Evolutionary conservation across 2,797 vertebrate genomes (phyloP).

Genomic region (Pogoniulus pusillus): DNA sequence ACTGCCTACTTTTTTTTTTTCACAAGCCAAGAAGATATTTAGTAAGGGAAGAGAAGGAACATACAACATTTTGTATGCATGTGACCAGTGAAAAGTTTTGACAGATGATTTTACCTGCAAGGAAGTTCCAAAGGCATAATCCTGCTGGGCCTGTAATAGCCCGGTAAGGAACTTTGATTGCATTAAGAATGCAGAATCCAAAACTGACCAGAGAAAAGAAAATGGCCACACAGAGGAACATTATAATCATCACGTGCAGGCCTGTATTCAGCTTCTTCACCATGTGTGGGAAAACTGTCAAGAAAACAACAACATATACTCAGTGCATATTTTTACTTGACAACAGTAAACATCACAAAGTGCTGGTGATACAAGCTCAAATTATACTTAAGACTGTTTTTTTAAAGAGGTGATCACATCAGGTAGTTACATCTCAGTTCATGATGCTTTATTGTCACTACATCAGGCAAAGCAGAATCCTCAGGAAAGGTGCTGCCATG

Average conservation of each 20-base stretch:
- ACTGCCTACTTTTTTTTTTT: neutral
- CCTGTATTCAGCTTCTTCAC: conserved; percentile 86
- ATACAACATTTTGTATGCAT: neutral
- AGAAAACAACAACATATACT: neutral
- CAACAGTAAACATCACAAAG: neutral
- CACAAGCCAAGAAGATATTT: neutral
- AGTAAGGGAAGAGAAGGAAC: neutral
- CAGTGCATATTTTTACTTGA: neutral
- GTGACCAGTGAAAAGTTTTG: neutral
- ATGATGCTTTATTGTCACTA: neutral
- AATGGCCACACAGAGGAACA: conserved; percentile 87
- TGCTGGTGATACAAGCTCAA: neutral
- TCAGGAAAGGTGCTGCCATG: no score
- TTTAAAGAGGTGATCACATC: neutral
- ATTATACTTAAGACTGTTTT: neutral
- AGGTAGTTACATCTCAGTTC: neutral
- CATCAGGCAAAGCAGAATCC: neutral
- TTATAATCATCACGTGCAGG: conserved; percentile 88
- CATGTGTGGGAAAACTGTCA: conserved; percentile 91
- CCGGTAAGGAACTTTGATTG: conserved; percentile 91
- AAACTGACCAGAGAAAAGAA: conserved; percentile 89
- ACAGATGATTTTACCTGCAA: conserved; percentile 84
- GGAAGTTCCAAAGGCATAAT: conserved; percentile 91
- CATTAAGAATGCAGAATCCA: conserved; percentile 92
- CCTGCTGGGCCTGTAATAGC: conserved; percentile 93